These are phyloP conservation scores for Amphipoea oculea DNA, from an alignment of 2,888 invertebrate species.

Conservation along the genomic window DNA sequence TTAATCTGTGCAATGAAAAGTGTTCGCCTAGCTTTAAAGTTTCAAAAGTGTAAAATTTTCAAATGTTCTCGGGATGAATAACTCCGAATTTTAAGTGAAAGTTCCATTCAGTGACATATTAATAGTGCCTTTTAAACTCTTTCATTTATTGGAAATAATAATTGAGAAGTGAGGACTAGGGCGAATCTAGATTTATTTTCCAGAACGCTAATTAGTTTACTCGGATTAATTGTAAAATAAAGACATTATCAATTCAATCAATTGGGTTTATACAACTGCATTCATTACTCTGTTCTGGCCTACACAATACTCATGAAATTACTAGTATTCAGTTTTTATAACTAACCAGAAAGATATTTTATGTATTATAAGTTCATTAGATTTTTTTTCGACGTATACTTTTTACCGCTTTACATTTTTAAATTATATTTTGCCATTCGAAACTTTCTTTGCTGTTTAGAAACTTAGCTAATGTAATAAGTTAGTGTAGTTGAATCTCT, in stretches of 20 bases:
- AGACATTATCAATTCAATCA: neutral
- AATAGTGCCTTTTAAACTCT: neutral
- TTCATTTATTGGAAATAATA: neutral
- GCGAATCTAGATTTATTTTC: neutral
- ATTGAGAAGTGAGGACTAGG: neutral
- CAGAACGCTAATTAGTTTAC: neutral
- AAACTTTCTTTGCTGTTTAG: neutral
- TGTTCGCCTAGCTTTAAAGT: neutral
- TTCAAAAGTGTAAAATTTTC: conserved; percentile 7
- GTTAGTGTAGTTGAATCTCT: neutral
- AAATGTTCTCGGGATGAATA: neutral
- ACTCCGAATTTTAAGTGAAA: conserved; percentile 6
- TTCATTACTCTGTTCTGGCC: neutral
- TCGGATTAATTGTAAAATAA: neutral
- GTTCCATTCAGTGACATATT: neutral
- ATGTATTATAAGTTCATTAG: neutral
- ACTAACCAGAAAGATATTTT: neutral
- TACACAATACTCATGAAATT: neutral
- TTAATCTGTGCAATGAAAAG: neutral
- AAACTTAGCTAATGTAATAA: neutral
- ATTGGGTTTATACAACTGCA: neutral
- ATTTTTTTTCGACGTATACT: neutral
- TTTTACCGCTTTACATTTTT: neutral
- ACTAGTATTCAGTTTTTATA: neutral
- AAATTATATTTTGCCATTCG: no score